Conservation (phyloP, 2,888 invertebrate species). For the Morpho deidamia region DNA sequence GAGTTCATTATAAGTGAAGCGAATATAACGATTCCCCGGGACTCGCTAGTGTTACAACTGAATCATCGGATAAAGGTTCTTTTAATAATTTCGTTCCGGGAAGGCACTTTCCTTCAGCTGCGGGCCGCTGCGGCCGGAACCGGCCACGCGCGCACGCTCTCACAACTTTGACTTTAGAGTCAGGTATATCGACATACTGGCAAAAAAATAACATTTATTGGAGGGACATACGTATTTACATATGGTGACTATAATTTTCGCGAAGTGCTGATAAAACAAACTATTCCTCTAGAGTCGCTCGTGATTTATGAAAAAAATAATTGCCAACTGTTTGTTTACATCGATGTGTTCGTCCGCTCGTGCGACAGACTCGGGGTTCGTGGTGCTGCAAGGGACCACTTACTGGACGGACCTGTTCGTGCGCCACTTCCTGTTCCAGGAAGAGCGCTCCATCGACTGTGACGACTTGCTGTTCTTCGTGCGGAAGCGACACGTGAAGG, state of each 20-base stretch:
- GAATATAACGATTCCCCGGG: too few species aligned
- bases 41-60: too few species aligned
- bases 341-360: background rate
- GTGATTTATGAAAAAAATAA: too few species aligned
- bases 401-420: constrained; percentile 98
- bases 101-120: constrained; percentile 15
- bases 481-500: constrained; percentile 93
- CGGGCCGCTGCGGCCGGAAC: background rate
- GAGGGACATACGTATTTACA: too few species aligned
- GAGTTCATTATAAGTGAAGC: too few species aligned
- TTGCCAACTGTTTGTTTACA: background rate
- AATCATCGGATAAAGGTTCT: background rate
- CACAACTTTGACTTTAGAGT: too few species aligned
- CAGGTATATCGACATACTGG: too few species aligned
- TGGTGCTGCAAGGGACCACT: constrained; percentile 93
- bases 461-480: constrained; percentile 98
- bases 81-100: background rate
- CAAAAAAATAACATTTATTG: too few species aligned
- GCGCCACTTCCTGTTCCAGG: constrained; percentile 94
- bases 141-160: too few species aligned
- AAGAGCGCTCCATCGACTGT: constrained; percentile 91
- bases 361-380: constrained; percentile 90
- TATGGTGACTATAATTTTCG: too few species aligned
- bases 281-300: too few species aligned
- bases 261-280: too few species aligned